Base-by-base conservation (phyloP, 2,113 vertebrate genomes). In the Trematocara stigmaticum region DNA sequence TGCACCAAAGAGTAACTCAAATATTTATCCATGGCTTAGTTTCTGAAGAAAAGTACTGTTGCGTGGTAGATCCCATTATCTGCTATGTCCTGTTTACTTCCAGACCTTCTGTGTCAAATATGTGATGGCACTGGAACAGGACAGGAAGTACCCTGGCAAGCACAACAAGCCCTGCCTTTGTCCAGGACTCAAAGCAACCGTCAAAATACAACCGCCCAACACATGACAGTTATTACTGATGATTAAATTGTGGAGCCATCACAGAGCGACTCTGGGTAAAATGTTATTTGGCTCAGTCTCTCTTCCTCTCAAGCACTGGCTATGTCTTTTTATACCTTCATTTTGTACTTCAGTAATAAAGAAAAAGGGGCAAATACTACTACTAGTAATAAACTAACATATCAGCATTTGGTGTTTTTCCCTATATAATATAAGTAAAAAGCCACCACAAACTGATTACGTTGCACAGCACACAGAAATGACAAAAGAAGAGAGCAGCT, bases 211-310 rank as follows among this genome's bases (percentile, higher is more conserved):
- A 81, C 86, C 16, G 29, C 6, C 83, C 69, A 92, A 87, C 94
- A 87, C 95, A 96, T 96, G 96, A 95, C 91, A 93, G 57, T 92
- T 82, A 94, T 96, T 95, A 96, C 61, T 66, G 87, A 29, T 94
- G 88, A 95, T 94, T 93, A 4, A 92, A 95, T 95, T 95, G 51
- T 59, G 56, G 81, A 49, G 12, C 26, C 84, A 80, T 71, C 66
- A 55, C 79, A 87, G 56, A 85, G 82, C 42, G 66, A 69, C 42
- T 86, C 79, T 66, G 71, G 52, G 42, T 76, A 78, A 89, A 85
- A 89, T 91, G 90, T 91, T 91, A 64, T 91, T 76, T 42, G 20
- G 35, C 12, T 51, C 49, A 16, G 51, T 59, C 49, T 31, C 35
- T 12, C 71, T 29, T 76, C 40, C 47, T 84, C 51, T 35, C 13